Evolutionary conservation across 2,888 invertebrate species (phyloP).

Genomic region (Liposcelis brunnea): DNA sequence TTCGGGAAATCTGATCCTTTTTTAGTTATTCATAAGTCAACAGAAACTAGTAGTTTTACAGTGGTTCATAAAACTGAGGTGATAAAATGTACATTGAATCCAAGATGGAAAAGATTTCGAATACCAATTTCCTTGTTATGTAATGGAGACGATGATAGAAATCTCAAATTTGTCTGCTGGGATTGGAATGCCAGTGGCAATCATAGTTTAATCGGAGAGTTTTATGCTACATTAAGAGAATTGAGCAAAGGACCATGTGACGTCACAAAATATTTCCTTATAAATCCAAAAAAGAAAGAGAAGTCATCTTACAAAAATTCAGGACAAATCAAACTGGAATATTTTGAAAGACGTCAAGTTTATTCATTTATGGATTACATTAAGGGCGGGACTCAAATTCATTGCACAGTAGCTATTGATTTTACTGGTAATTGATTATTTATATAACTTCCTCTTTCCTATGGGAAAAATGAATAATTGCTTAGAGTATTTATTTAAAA

Average conservation of each 20-base stretch:
- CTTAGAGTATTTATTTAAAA: too few species aligned
- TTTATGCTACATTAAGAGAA: slow-evolving; percentile 25
- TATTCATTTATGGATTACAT: slow-evolving; percentile 38
- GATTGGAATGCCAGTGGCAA: slow-evolving; percentile 32
- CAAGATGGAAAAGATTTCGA: slow-evolving; percentile 32
- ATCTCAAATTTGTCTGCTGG: slow-evolving; percentile 31
- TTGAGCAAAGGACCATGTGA: slow-evolving; percentile 23
- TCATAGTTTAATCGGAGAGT: slow-evolving; percentile 30
- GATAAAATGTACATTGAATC: slow-evolving; percentile 30
- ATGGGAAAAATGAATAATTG: neutral
- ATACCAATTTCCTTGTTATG: slow-evolving; percentile 28
- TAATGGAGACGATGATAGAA: slow-evolving; percentile 31
- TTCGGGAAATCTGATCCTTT: slow-evolving; percentile 26
- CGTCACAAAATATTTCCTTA: slow-evolving; percentile 23
- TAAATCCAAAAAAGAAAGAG: slow-evolving; percentile 22
- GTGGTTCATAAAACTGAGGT: slow-evolving; percentile 35
- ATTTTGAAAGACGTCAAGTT: slow-evolving; percentile 18
- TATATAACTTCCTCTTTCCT: neutral
- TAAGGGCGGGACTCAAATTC: slow-evolving; percentile 31
- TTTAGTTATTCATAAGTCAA: slow-evolving; percentile 25
- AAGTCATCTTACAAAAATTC: slow-evolving; percentile 19
- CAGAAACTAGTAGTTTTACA: slow-evolving; percentile 27
- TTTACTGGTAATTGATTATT: slow-evolving; percentile 28
- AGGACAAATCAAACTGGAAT: slow-evolving; percentile 19
- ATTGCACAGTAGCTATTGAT: slow-evolving; percentile 31